Percentiles rank a stretch among this genome's conserved stretches.
Conservation (phyloP, 2,113 vertebrate species). For the Cynocephalus volans region DNA sequence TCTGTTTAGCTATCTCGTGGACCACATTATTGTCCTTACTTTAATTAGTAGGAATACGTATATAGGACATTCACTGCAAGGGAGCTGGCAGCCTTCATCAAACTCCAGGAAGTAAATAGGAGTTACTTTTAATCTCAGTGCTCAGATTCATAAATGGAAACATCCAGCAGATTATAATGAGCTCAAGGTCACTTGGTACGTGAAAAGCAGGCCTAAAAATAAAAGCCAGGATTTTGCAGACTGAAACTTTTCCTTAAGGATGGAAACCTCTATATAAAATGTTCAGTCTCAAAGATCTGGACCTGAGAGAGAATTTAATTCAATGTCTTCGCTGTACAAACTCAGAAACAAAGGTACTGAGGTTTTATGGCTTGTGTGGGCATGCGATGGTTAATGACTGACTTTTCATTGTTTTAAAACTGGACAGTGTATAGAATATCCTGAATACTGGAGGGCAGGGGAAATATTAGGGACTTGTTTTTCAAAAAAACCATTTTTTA, state of each 20-base stretch:
- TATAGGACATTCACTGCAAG: conserved; percentile 60
- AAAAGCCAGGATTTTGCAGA: conserved; percentile 47
- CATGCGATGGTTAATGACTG: not conserved
- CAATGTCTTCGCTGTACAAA: not conserved
- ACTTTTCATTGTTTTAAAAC: conserved; percentile 32
- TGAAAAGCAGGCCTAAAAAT: conserved; percentile 55
- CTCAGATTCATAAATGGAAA: conserved; percentile 56
- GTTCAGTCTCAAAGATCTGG: not conserved
- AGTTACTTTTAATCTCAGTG: conserved; percentile 70
- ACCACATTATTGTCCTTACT: conserved; percentile 63
- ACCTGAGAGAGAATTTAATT: not conserved
- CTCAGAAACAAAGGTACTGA: not conserved
- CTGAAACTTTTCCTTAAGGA: conserved; percentile 7
- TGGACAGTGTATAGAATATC: not conserved
- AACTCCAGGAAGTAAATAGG: conserved; percentile 71
- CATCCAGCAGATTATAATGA: conserved; percentile 53
- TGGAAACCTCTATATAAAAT: not conserved
- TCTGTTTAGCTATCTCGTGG: conserved; percentile 51
- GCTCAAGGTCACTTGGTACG: conserved; percentile 64
- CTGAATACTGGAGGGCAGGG: not conserved
- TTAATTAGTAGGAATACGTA: conserved; percentile 78
- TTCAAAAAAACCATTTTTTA: not conserved
- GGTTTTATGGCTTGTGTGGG: not conserved
- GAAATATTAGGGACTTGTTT: not conserved
- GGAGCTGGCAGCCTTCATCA: conserved; percentile 62